These are phyloP conservation scores for Ceriagrion tenellum DNA, from an alignment of 2,888 invertebrate species.

Conservation along the genomic window DNA sequence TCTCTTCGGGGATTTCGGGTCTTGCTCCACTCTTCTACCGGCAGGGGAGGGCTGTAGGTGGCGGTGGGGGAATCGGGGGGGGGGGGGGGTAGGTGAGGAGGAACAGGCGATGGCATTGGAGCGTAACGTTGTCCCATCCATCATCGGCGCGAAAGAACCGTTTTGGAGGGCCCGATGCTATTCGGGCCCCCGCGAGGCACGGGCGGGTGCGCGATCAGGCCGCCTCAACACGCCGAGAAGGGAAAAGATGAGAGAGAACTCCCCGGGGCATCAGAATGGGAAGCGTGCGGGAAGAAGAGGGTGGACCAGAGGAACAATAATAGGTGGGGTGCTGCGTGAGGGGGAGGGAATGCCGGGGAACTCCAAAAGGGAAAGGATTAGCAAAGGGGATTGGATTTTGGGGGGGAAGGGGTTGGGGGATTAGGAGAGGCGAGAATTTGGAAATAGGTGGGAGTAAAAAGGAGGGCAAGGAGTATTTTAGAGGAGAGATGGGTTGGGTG, in stretches of 20 bases:
- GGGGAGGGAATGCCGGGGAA: neutral
- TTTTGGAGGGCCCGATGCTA: neutral
- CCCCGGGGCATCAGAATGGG: neutral
- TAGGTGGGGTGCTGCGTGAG: neutral
- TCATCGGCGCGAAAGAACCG: neutral
- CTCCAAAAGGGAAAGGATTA: constrained; percentile 23
- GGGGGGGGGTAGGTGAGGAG: no score
- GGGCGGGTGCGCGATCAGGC: neutral
- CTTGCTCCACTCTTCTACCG: neutral
- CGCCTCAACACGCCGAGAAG: neutral
- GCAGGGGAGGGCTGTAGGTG: neutral
- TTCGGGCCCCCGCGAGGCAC: neutral
- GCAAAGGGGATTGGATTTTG: neutral
- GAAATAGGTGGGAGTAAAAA: neutral
- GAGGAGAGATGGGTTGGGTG: neutral
- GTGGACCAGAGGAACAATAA: neutral
- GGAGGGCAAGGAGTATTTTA: neutral
- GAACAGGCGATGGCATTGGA: neutral
- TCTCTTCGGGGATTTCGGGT: neutral
- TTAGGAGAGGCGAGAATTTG: neutral
- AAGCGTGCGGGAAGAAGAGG: neutral
- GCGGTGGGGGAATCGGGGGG: no score
- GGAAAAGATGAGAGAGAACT: neutral
- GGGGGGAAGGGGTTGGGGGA: neutral
- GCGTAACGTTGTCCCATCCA: neutral